Conservation (phyloP, 2,797 vertebrate species). For the Loriculus beryllinus region DNA sequence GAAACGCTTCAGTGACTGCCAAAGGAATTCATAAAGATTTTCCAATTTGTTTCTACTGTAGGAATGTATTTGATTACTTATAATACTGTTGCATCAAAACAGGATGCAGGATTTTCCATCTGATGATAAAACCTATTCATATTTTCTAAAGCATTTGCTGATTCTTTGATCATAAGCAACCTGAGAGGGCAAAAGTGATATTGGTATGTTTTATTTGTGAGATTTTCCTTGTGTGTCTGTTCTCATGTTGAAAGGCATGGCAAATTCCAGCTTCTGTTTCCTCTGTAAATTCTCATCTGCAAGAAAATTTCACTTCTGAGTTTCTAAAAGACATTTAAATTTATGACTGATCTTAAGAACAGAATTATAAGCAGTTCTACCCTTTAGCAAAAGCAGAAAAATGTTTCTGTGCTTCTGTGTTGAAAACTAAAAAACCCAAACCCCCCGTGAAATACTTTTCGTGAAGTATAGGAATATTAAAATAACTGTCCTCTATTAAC, state of each 20-base stretch:
- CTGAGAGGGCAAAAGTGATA: neutral
- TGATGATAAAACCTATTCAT: neutral
- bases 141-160: neutral
- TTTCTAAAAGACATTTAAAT: neutral
- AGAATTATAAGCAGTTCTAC: neutral
- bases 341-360: neutral
- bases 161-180: neutral
- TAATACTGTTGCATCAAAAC: neutral
- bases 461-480: neutral
- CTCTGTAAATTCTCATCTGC: neutral
- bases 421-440: neutral
- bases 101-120: neutral
- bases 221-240: neutral
- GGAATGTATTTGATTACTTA: neutral
- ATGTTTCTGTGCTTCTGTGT: neutral
- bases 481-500: neutral
- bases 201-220: neutral
- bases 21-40: neutral
- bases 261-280: neutral
- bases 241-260: neutral
- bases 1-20: neutral
- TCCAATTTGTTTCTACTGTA: neutral
- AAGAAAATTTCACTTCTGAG: neutral
- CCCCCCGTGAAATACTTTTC: neutral
- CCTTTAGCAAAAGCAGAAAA: neutral